phyloP scores from a whole-genome alignment of 2,888 invertebrate genomes.

The Meiosimyza platycephala region DNA sequence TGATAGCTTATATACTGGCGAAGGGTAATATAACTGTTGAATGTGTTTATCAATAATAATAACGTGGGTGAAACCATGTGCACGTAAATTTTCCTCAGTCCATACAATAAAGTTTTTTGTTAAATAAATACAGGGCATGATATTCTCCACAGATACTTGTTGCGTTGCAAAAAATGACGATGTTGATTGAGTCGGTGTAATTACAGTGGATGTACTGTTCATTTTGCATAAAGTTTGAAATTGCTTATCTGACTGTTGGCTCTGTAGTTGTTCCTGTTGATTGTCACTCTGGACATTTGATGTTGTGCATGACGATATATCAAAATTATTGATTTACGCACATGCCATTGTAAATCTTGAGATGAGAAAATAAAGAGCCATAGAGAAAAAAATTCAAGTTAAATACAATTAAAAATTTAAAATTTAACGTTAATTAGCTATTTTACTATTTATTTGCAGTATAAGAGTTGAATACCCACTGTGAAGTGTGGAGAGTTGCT shows the following conservation, averaged over 20 bases:
- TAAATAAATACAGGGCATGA: conserved; percentile 57
- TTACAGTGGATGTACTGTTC: too few relatives aligned
- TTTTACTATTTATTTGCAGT: too few relatives aligned
- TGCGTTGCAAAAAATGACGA: conserved; percentile 22
- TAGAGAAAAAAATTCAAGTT: background rate
- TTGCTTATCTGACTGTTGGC: background rate
- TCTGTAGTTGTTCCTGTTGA: conserved; percentile 6
- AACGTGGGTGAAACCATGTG: conserved; percentile 56
- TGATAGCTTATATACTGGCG: conserved; percentile 37
- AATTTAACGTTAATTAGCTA: too few relatives aligned
- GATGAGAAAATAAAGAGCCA: conserved; percentile 17
- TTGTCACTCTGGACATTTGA: conserved; percentile 4
- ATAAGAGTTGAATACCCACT: too few relatives aligned
- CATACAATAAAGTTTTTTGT: conserved; percentile 53
- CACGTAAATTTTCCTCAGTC: conserved; percentile 52
- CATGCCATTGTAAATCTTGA: conserved; percentile 39
- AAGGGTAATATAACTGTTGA: conserved; percentile 51
- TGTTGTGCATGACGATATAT: conserved; percentile 39
- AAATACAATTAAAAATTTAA: background rate
- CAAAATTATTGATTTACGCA: conserved; percentile 38
- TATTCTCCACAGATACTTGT: conserved; percentile 49
- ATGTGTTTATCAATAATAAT: conserved; percentile 59
- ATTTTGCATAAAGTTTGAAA: background rate
- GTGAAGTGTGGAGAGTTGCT: too few relatives aligned
- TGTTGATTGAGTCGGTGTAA: conserved; percentile 6